These are phyloP conservation scores for Eumerus sabulonum DNA, from an alignment of 2,888 invertebrate genomes.

Conservation along the genomic window DNA sequence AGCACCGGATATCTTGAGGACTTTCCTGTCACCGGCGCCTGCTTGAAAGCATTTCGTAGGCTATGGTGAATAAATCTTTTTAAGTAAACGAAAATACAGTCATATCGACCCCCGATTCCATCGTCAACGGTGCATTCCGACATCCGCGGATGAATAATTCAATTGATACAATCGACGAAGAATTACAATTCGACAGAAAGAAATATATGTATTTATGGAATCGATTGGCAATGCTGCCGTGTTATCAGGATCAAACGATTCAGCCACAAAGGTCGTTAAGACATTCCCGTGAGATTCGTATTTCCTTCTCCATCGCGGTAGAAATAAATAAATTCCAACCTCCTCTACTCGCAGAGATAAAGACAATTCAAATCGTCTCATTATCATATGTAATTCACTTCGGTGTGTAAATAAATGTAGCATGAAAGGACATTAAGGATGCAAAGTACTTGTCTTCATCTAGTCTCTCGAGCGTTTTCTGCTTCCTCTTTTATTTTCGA, in stretches of 20 bases:
- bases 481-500: constrained; percentile 57
- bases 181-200: constrained; percentile 44
- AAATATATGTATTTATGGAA: constrained; percentile 22
- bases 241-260: constrained; percentile 63
- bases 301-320: constrained; percentile 11
- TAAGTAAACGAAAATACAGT: constrained; percentile 49
- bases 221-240: constrained; percentile 20
- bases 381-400: constrained; percentile 68
- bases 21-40: no score
- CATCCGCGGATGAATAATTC: constrained; percentile 60
- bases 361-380: constrained; percentile 66
- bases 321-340: constrained; percentile 56
- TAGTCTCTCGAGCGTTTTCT: neutral
- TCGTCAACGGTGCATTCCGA: constrained; percentile 14
- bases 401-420: constrained; percentile 65
- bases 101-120: constrained; percentile 56
- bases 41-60: no score
- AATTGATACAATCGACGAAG: constrained; percentile 59
- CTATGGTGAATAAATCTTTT: constrained; percentile 61
- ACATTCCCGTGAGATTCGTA: constrained; percentile 59
- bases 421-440: constrained; percentile 67
- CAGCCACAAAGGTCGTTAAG: constrained; percentile 62
- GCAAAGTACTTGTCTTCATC: constrained; percentile 44
- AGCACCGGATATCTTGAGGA: no score
- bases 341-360: constrained; percentile 29